Percentiles rank a stretch among this genome's conserved stretches.
These are phyloP conservation scores for Olivierus martensii DNA, from an alignment of 1,140 invertebrate species.

Conservation along the genomic window DNA sequence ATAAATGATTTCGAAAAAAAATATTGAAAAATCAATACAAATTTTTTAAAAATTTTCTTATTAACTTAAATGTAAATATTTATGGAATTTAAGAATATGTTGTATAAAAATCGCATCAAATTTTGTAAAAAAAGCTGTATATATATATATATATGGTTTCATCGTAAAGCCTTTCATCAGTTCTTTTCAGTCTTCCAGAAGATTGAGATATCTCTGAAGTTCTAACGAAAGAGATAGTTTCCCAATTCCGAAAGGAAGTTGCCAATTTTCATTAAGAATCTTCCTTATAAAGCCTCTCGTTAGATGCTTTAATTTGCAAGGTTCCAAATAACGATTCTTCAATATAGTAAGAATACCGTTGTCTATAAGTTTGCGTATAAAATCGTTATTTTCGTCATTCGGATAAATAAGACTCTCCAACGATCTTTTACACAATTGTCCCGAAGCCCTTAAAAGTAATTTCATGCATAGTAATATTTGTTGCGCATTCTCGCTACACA, in stretches of 20 bases:
- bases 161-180: no score
- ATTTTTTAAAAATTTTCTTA: no score
- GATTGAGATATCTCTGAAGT: background rate
- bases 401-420: background rate
- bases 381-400: background rate
- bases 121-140: no score
- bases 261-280: conserved; percentile 5
- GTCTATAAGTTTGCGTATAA: background rate
- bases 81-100: no score
- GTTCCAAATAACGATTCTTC: background rate
- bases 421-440: background rate
- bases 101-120: no score
- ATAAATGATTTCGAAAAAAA: no score
- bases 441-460: background rate
- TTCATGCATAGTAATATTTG: background rate
- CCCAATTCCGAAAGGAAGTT: conserved; percentile 4
- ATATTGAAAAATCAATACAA: no score
- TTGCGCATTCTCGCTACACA: background rate
- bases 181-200: no score
- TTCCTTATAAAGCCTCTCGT: background rate
- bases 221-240: background rate
- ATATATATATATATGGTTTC: no score
- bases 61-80: no score
- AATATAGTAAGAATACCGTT: background rate
- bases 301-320: conserved; percentile 1